A percentile compares a stretch with the other conserved stretches of the same genome.
Evolutionary conservation across 2,113 vertebrate species (phyloP).

Genomic region (Bostrychus sinensis): DNA sequence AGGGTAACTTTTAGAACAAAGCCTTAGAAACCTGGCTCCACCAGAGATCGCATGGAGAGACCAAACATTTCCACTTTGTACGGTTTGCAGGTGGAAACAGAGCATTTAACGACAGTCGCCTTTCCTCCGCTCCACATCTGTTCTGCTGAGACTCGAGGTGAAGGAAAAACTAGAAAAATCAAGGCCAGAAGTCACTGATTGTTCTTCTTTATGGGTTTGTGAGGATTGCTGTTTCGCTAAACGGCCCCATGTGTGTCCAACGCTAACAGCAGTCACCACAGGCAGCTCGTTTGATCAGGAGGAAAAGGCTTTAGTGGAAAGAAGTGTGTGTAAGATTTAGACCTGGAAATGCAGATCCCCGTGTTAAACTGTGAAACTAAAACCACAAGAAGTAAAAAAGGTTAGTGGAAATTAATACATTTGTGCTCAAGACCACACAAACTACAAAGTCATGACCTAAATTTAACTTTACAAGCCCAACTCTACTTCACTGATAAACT

Average conservation of each 20-base stretch:
- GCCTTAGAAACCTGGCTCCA: too few species aligned
- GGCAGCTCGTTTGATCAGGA: constrained; percentile 55
- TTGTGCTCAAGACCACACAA: constrained; percentile 5
- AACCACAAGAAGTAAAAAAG: not conserved
- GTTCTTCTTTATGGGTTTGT: constrained; percentile 32
- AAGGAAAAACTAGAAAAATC: constrained; percentile 14
- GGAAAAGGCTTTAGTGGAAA: constrained; percentile 40
- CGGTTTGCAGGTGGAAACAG: constrained; percentile 22
- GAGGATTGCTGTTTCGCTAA: constrained; percentile 33
- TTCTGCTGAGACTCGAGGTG: constrained; percentile 5
- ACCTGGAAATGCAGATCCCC: constrained; percentile 26
- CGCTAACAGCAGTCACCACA: constrained; percentile 45
- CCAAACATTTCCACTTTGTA: constrained; percentile 10
- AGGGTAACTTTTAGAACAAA: too few species aligned
- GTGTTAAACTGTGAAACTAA: constrained; percentile 11
- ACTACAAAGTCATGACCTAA: too few species aligned
- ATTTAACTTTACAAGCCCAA: too few species aligned
- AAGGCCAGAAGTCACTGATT: constrained; percentile 27
- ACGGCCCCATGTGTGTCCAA: constrained; percentile 47
- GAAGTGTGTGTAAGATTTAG: constrained; percentile 6
- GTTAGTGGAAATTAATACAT: constrained; percentile 7
- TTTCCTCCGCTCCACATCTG: constrained; percentile 34
- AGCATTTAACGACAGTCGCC: constrained; percentile 7
- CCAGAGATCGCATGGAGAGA: not conserved
- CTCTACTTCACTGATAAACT: too few species aligned